Conservation (phyloP, 2,797 vertebrate genomes). For the Gymnothorax reevesii region DNA sequence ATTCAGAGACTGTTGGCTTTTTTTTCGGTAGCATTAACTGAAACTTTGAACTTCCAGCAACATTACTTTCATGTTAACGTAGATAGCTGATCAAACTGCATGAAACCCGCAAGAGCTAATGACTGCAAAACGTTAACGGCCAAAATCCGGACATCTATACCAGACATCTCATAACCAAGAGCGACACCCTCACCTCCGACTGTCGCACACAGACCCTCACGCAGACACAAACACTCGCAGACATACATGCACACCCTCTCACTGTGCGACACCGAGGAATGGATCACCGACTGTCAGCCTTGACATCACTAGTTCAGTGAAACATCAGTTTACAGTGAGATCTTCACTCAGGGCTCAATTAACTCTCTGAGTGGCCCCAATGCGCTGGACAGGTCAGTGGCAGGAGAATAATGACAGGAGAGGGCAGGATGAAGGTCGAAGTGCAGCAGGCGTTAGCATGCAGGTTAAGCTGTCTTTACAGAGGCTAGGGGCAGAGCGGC, state of each 20-base stretch:
- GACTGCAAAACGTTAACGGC: no score
- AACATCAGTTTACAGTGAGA: not conserved
- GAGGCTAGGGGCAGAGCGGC: not conserved
- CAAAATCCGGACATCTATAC: not conserved
- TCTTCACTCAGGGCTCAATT: not conserved
- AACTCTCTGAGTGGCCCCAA: not conserved
- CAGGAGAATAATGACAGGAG: not conserved
- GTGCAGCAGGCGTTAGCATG: slow-evolving; percentile 18
- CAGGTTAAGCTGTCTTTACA: not conserved
- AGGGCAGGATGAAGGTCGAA: slow-evolving; percentile 6
- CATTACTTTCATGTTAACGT: no score
- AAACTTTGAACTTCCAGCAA: slow-evolving; percentile 39
- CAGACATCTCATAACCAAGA: not conserved
- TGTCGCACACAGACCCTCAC: not conserved
- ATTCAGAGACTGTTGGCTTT: not conserved
- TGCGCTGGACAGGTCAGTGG: not conserved
- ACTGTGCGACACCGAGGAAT: not conserved
- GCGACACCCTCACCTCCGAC: no score
- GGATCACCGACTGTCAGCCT: not conserved
- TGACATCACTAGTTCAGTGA: slow-evolving; percentile 18
- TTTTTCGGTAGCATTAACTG: slow-evolving; percentile 35
- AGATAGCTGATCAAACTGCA: no score
- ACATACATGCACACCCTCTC: slow-evolving; percentile 5
- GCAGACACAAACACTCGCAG: not conserved
- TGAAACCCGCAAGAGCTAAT: no score